A percentile compares a stretch with the other conserved stretches of the same genome.
Conservation (phyloP, 2,797 vertebrate species). For the Gambusia yucatana region DNA sequence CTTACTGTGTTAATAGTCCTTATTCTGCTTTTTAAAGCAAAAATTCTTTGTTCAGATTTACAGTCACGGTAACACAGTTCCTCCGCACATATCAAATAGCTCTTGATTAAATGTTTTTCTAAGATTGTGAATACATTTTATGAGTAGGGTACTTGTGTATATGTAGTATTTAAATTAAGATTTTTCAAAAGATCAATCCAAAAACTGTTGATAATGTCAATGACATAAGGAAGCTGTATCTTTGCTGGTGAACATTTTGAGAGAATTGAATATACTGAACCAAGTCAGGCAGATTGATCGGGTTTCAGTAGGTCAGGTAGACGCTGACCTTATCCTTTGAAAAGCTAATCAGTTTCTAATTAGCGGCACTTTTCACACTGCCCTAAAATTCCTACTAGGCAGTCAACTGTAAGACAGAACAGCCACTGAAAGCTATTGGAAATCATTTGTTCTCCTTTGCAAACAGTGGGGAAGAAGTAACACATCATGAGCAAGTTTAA, state of each 20-base stretch:
- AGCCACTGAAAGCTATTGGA: constrained; percentile 51
- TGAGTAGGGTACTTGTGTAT: not conserved
- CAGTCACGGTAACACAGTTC: not conserved
- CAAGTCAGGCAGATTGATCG: constrained; percentile 47
- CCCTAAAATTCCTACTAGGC: constrained; percentile 43
- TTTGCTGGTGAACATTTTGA: not conserved
- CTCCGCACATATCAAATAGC: not conserved
- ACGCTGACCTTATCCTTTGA: constrained; percentile 52
- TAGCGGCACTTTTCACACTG: constrained; percentile 12
- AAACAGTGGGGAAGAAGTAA: constrained; percentile 17
- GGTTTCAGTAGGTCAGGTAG: constrained; percentile 44
- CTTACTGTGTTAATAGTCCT: not conserved
- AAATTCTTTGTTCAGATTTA: not conserved
- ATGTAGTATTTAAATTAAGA: not conserved
- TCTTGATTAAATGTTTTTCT: not conserved
- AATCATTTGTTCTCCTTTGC: constrained; percentile 66
- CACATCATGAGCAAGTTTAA: constrained; percentile 15
- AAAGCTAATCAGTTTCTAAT: constrained; percentile 47
- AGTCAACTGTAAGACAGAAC: constrained; percentile 44
- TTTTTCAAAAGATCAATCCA: not conserved
- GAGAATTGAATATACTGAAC: not conserved
- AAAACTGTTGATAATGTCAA: not conserved
- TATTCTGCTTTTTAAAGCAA: constrained; percentile 4
- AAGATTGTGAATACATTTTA: not conserved
- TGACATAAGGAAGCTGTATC: not conserved